These are phyloP conservation scores for Suricata suricatta DNA, from an alignment of 2,113 vertebrate genomes.

Conservation along the genomic window DNA sequence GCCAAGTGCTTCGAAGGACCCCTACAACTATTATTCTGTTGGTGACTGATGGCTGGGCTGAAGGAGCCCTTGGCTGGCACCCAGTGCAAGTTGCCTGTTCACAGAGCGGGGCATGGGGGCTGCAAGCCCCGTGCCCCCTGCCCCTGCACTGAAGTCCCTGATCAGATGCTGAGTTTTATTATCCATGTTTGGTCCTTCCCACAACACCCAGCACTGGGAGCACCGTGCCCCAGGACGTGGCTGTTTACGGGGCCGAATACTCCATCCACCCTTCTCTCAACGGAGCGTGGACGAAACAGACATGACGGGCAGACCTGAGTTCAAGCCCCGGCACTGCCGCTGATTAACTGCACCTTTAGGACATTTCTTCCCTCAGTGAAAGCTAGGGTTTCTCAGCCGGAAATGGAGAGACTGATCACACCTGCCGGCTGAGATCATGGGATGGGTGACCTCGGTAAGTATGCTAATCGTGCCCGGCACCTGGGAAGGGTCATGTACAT, in stretches of 20 bases:
- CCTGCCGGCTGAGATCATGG: fast-evolving
- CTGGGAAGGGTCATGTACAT: fast-evolving
- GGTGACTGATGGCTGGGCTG: neutral
- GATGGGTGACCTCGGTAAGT: too few relatives aligned
- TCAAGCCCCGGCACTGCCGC: neutral
- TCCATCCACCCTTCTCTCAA: neutral
- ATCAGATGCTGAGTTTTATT: neutral
- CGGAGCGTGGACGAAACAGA: neutral
- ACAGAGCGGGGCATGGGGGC: too few relatives aligned
- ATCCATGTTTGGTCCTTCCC: neutral
- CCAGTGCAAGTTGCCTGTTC: neutral
- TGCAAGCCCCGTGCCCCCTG: neutral
- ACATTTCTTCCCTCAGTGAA: neutral
- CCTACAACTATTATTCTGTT: fast-evolving
- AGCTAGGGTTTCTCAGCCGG: neutral
- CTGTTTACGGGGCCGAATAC: fast-evolving
- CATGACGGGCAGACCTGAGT: neutral
- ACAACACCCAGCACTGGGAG: fast-evolving
- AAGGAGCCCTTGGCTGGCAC: neutral
- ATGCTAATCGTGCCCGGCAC: fast-evolving
- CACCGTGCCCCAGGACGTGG: fast-evolving
- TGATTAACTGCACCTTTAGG: neutral
- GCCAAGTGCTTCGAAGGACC: neutral
- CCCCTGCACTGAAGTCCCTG: neutral
- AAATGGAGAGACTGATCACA: neutral